A percentile compares a stretch with the other conserved stretches of the same genome.
phyloP scores from a whole-genome alignment of 2,888 invertebrate species.

The Tetanocera ferruginea region DNA sequence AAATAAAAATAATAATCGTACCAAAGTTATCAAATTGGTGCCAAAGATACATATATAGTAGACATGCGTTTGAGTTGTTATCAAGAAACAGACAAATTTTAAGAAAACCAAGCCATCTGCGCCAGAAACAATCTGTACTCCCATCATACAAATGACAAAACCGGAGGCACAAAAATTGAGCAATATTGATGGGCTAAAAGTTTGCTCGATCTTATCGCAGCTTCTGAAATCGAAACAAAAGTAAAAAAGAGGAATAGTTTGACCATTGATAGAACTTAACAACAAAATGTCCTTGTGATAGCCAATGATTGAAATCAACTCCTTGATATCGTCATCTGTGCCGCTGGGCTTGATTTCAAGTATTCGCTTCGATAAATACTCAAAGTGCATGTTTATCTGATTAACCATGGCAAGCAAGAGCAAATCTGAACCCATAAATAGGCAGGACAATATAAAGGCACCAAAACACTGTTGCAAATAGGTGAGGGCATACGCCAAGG shows the following conservation, averaged over 20 bases:
- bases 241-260: not conserved
- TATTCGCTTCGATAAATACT: slow-evolving; percentile 46
- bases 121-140: slow-evolving; percentile 50
- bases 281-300: slow-evolving; percentile 49
- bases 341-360: slow-evolving; percentile 46
- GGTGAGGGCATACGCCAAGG: slow-evolving; percentile 31
- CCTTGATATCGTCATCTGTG: slow-evolving; percentile 43
- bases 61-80: slow-evolving; percentile 48
- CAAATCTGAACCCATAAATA: slow-evolving; percentile 50
- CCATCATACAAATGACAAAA: slow-evolving; percentile 50
- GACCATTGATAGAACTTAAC: slow-evolving; percentile 37
- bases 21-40: slow-evolving; percentile 48
- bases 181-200: slow-evolving; percentile 49
- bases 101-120: slow-evolving; percentile 45
- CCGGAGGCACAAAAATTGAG: slow-evolving; percentile 50
- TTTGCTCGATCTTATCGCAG: slow-evolving; percentile 43
- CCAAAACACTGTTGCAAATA: slow-evolving; percentile 44
- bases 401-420: slow-evolving; percentile 47
- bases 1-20: slow-evolving; percentile 30
- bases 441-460: slow-evolving; percentile 37
- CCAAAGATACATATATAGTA: slow-evolving; percentile 51
- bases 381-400: slow-evolving; percentile 53
- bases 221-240: slow-evolving; percentile 35
- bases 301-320: slow-evolving; percentile 41
- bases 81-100: slow-evolving; percentile 51